Evolutionary conservation across 2,797 vertebrate species (phyloP).

Genomic region (Okamejei kenojei): DNA sequence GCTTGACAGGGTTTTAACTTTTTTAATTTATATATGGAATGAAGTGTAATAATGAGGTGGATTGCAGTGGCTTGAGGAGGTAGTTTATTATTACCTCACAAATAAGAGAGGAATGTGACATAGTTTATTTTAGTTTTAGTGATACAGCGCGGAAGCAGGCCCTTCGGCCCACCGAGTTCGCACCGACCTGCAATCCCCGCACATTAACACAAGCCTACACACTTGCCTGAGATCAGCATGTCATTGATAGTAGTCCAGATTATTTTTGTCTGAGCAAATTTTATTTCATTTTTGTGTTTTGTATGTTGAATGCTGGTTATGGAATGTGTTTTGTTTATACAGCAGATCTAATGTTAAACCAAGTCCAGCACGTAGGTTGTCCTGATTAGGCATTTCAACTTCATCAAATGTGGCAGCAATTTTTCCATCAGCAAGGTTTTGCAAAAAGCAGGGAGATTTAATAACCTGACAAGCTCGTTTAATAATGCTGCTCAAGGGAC

Average conservation of each 20-base stretch:
- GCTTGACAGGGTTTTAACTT: neutral
- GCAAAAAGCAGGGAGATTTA: neutral
- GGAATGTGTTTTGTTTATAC: neutral
- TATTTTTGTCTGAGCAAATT: neutral
- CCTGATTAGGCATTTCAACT: neutral
- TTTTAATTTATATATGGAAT: neutral
- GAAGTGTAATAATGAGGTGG: neutral
- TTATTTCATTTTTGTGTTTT: neutral
- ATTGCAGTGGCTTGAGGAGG: too few relatives aligned
- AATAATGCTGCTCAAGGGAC: neutral
- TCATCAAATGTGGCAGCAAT: neutral
- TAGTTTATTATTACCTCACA: too few relatives aligned
- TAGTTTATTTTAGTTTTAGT: too few relatives aligned
- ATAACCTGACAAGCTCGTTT: neutral
- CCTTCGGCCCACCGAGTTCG: too few relatives aligned
- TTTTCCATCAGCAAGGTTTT: neutral
- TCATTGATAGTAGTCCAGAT: neutral
- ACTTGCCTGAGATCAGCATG: too few relatives aligned
- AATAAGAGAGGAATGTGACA: too few relatives aligned
- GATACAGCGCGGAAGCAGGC: too few relatives aligned
- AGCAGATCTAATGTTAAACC: too few relatives aligned
- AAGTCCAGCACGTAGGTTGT: neutral
- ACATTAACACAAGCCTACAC: too few relatives aligned
- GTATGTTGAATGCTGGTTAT: neutral
- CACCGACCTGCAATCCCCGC: too few relatives aligned